Evolutionary conservation across 92 coral and sea anemone genomes (phyloP), one percentile per base, ranked within the genome.

Genomic region (Epizoanthus rinbou): DNA sequence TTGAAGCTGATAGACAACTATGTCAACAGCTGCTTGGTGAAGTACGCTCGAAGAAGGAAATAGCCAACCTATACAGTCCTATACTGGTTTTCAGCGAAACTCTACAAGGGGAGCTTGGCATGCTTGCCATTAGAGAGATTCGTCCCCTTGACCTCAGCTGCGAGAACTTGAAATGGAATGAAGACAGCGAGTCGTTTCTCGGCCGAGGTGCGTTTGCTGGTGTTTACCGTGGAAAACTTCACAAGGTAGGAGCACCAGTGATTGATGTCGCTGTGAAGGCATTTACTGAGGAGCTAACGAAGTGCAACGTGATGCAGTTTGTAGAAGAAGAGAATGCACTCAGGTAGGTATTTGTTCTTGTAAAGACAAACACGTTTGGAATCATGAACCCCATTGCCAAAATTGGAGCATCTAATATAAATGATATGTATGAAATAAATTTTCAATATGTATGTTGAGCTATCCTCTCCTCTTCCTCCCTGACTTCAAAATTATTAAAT

Each of bases 191-290:
- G 5, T 24, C 57, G 10, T 17, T 67, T 11, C 66, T 84, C 6
- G 82, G 87, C 24, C 45, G 56, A 63, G 87, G 82, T 25, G 82
- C 56, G 7, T 84, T 60, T 84, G 70, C 87, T 16, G 25, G 47
- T 58, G 82, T 84, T 8, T 84, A 84, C 71, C 74, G 70, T 23
- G 87, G 82, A 8, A 35, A 3, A 31, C 45, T 84, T 23, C 67
- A 71, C 22, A 57, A 52, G 69, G n/a, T 15, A 17, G 45, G 57
- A 19, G 22, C 13, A 15, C 15, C 21, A 28, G 45, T 17, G 8
- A 23, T 67, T 43, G 50, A 37, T 2, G 83, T 84, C 19, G 87
- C 82, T 8, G 62, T 84, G 64, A 84, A 84, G 52, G 82, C 58
- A 10, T 75, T 64, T 39, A 64, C 24, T 33, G 33, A 75, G 14